A percentile compares a stretch with the other conserved stretches of the same genome.
Evolutionary conservation across 2,888 invertebrate species (phyloP).

Genomic region (Campoplex nolae): DNA sequence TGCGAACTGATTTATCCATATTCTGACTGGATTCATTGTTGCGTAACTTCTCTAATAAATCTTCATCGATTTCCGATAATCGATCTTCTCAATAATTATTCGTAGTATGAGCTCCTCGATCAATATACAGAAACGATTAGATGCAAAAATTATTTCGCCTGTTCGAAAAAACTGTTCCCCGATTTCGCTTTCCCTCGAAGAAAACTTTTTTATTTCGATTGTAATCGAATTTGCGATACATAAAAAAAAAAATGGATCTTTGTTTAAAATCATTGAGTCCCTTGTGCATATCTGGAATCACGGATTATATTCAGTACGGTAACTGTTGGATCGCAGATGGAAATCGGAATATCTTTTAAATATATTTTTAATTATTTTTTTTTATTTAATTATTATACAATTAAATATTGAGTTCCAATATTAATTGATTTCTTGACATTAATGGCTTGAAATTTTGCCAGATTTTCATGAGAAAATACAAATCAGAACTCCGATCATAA

Average conservation of each 20-base stretch:
- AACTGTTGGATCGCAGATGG: not conserved
- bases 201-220: not conserved
- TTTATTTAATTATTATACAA: not conserved
- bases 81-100: slow-evolving; percentile 5
- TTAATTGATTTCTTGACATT: not conserved
- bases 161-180: not conserved
- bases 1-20: slow-evolving; percentile 44
- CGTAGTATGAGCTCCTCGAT: not conserved
- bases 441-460: not conserved
- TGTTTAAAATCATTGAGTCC: not conserved
- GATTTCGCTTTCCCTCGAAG: not conserved
- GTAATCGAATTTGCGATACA: no score
- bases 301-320: not conserved
- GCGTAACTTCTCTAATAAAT: not conserved
- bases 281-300: not conserved
- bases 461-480: not conserved
- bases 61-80: slow-evolving; percentile 19
- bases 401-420: not conserved
- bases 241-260: no score
- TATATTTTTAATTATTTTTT: no score
- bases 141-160: not conserved
- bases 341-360: not conserved
- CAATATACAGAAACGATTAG: not conserved
- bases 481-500: no score
- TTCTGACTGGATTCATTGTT: slow-evolving; percentile 14